Base-by-base conservation (phyloP, 92 coral and sea anemone species). In the Muricea muricata region DNA sequence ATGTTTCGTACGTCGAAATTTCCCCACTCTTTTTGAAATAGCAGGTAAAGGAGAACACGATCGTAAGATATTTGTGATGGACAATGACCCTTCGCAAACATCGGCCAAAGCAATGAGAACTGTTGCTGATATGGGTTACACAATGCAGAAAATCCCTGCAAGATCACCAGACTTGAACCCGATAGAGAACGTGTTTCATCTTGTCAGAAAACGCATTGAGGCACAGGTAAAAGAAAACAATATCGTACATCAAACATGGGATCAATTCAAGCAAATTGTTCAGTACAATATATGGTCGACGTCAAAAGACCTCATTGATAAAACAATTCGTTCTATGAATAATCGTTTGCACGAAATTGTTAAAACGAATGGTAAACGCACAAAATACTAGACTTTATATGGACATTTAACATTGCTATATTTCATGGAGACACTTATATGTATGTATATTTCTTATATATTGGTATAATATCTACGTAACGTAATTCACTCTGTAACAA, bases 151-250 rank as follows among this genome's bases (percentile, higher is more conserved):
- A 52, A 91, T 91, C 55, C 93, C 93, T 28, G 65, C 89, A 14
- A 88, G 83, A 30, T 79, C 89, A 61, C 94, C 94, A 24, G 94
- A 91, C 78, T 84, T 88, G 28, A 88, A 91, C 40, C 89, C 69
- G 47, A 84, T 91, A 26, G 94, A 88, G 69, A 88, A 91, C 58
- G 76, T 91, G 23, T 90, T 82, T 54, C 89, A 90, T 60, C 32
- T 37, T 20, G 85, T 90, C 17, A 80, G 73, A 48, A 63, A 48
- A 30, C 55, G 80, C 39, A 63, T 81, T 2, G 85, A 82, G 39
- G 46, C n/a, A 26, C 73, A 80, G 35, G 81, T 86, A 6, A 90
- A 70, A 46, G 39, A 69, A 28, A 57, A 46, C 33, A 86, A 86
- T 50, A 86, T 90, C 34, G 17, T 20, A 3, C 58, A 20, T 20